phyloP scores from a whole-genome alignment of 2,113 vertebrate species.

The Chloroceryle aenea region DNA sequence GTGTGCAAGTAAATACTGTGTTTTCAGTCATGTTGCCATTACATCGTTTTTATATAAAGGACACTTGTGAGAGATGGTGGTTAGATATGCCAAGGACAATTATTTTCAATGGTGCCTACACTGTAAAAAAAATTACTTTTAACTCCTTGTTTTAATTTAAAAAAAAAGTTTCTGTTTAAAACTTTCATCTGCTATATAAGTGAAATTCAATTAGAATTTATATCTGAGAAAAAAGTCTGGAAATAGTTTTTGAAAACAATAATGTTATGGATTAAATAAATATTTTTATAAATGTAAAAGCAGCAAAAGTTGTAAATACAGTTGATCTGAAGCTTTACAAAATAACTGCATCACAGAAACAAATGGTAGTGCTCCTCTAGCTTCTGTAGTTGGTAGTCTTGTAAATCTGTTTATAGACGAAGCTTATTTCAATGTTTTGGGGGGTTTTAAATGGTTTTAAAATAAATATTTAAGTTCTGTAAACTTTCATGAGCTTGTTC shows the following conservation, averaged over 20 bases:
- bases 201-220: slow-evolving; percentile 76
- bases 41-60: slow-evolving; percentile 68
- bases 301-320: slow-evolving; percentile 83
- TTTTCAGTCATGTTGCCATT: slow-evolving; percentile 72
- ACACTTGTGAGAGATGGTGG: slow-evolving; percentile 69
- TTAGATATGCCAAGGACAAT: slow-evolving; percentile 78
- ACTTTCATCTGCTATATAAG: slow-evolving; percentile 75
- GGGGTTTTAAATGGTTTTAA: slow-evolving; percentile 76
- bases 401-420: slow-evolving; percentile 84
- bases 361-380: slow-evolving; percentile 73
- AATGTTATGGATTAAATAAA: slow-evolving; percentile 82
- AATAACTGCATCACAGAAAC: slow-evolving; percentile 73
- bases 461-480: slow-evolving; percentile 92
- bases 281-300: slow-evolving; percentile 89
- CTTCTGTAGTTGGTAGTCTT: slow-evolving; percentile 77
- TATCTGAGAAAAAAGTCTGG: slow-evolving; percentile 75
- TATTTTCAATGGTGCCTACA: slow-evolving; percentile 80
- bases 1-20: slow-evolving; percentile 65
- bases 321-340: slow-evolving; percentile 82
- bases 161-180: slow-evolving; percentile 71
- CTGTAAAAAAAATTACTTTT: slow-evolving; percentile 75
- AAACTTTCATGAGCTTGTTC: slow-evolving; percentile 43
- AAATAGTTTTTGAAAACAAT: slow-evolving; percentile 83
- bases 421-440: slow-evolving; percentile 77
- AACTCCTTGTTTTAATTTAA: slow-evolving; percentile 78